Base-by-base conservation (phyloP, 2,113 vertebrate genomes). In the Brienomyrus longianalis region DNA sequence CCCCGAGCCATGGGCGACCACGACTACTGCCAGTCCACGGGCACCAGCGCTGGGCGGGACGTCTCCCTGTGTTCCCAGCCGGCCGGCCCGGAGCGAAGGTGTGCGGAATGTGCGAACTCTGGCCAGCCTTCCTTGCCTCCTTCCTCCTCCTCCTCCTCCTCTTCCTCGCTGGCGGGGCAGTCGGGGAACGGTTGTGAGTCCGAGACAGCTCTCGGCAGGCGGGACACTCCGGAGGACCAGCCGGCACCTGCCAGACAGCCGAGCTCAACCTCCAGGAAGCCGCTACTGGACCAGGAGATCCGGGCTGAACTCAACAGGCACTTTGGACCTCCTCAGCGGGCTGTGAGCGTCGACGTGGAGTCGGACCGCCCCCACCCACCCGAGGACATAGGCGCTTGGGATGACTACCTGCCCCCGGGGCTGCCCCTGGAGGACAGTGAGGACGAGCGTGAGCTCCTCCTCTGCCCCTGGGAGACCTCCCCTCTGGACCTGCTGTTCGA, bases 281-380 rank as follows among this genome's bases (percentile, higher is more conserved):
- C 95, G 94, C 97, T 99, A 92, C 94, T 97, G 91, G 98, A 99
- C 96, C 97, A 98, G 95, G 97, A 99, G 94, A 99, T 99, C 94
- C 95, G 98, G 94, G 98, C 97, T 31, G 98, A 99, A 95, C 98
- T 99, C 94, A 99, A 99, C 94, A 99, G 98, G 96, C 98, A 99
- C 96, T 99, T 99, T 96, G 98, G 98, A 92, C 95, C 96, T 94
- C 98, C 97, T 91, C 96, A 96, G 93, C 94, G 96, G 95, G 97
- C 97, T 94, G 95, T 99, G 94, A 97, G 96, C 94, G 96, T 96
- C 84, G 96, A 97, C 93, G 93, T 96, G 93, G 91, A 92, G 94
- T 94, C 95, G 93, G 96, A 92, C 96, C 94, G 92, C 91, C 94
- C 70, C 43, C 77, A 95, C 92, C 95, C 93, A 91, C 91, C 95